phyloP scores from a whole-genome alignment of 1,140 invertebrate genomes.

The Drosophila orosa region DNA sequence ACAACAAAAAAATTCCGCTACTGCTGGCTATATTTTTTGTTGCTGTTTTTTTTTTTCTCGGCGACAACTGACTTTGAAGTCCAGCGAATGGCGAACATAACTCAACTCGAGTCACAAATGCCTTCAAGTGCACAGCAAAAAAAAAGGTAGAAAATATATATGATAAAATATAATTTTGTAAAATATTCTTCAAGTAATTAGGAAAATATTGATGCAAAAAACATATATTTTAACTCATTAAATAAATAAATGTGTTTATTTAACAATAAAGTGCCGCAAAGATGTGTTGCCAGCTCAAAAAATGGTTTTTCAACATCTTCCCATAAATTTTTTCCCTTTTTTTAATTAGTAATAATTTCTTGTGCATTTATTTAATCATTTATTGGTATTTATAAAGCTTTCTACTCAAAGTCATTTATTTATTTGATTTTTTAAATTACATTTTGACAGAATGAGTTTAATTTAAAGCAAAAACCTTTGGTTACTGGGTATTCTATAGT shows the following conservation, averaged over 20 bases:
- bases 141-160: neutral
- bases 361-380: no score
- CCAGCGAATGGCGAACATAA: conserved; percentile 40
- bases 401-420: no score
- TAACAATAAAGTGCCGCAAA: neutral
- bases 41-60: neutral
- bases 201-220: neutral
- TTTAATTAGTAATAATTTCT: no score
- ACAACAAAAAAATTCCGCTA: conserved; percentile 1
- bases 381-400: no score
- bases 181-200: neutral
- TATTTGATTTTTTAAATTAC: no score
- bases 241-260: neutral
- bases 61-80: conserved; percentile 65
- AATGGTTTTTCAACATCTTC: no score
- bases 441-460: no score
- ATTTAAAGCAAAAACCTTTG: no score
- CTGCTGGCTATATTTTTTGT: conserved; percentile 15
- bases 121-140: neutral
- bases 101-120: conserved; percentile 30
- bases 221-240: no score
- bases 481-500: no score
- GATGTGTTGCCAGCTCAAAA: neutral
- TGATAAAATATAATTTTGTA: neutral
- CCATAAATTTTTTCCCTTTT: no score